Evolutionary conservation across 2,113 vertebrate genomes (phyloP).

Genomic region (Tragulus kanchil): DNA sequence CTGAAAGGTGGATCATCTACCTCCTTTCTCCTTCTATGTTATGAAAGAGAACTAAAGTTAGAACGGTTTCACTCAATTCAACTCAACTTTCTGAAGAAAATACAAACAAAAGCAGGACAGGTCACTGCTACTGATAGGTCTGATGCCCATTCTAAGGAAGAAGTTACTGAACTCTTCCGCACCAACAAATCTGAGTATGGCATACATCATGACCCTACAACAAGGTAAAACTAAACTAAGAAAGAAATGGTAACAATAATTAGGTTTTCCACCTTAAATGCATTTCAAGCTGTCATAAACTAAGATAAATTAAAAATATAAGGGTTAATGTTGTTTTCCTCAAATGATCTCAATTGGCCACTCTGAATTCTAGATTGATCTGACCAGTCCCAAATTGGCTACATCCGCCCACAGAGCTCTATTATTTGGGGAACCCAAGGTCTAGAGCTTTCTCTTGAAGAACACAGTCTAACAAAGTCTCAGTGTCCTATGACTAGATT

Average conservation of each 20-base stretch:
- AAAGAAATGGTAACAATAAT: background rate
- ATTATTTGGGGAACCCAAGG: background rate
- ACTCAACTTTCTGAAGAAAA: constrained; percentile 54
- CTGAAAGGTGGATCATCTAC: background rate
- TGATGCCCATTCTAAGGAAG: background rate
- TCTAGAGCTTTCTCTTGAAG: background rate
- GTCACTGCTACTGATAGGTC: background rate
- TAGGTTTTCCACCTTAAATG: background rate
- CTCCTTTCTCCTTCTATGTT: background rate
- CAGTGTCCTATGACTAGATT: background rate
- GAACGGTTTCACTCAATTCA: constrained; percentile 16
- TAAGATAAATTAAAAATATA: background rate
- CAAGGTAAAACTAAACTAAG: background rate
- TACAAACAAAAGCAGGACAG: constrained; percentile 45
- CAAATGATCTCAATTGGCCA: background rate
- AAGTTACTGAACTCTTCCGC: background rate
- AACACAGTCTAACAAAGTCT: background rate
- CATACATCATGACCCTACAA: background rate
- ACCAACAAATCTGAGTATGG: background rate
- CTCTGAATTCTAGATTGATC: constrained; percentile 26
- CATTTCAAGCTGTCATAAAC: background rate
- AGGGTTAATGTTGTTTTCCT: background rate
- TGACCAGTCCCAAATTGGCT: background rate
- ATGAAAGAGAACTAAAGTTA: constrained; percentile 47
- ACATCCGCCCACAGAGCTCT: background rate